phyloP scores from a whole-genome alignment of 2,113 vertebrate genomes.

The Coregonus clupeaformis region DNA sequence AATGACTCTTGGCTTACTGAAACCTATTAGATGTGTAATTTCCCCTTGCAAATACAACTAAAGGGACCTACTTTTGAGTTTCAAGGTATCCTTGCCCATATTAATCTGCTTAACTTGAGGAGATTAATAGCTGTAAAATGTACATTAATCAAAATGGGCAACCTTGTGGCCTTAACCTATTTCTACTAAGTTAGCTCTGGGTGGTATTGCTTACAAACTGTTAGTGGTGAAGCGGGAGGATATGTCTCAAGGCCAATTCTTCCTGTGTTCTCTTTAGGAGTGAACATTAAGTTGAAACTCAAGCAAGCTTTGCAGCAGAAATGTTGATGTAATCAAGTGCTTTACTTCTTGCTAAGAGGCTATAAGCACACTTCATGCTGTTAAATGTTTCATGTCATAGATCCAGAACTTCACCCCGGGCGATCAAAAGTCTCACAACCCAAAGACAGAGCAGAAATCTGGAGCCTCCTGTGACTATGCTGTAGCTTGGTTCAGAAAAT shows the following conservation, averaged over 20 bases:
- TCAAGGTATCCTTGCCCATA: constrained; percentile 38
- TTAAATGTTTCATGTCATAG: constrained; percentile 8
- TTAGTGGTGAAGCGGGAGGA: constrained; percentile 7
- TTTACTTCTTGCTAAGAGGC: constrained; percentile 9
- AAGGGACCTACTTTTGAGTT: constrained; percentile 30
- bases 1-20: constrained; percentile 51
- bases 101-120: constrained; percentile 36
- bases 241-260: not conserved
- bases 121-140: constrained; percentile 39
- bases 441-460: not conserved
- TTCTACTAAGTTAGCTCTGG: not conserved
- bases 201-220: not conserved
- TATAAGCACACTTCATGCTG: not conserved
- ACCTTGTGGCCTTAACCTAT: constrained; percentile 10
- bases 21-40: constrained; percentile 47
- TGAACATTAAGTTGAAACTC: constrained; percentile 14
- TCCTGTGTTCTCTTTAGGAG: not conserved
- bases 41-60: constrained; percentile 24
- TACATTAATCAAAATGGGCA: constrained; percentile 29
- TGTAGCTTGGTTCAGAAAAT: too few species aligned
- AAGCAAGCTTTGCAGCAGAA: not conserved
- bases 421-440: not conserved
- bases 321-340: not conserved
- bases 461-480: too few species aligned
- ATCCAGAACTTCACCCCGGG: not conserved